Evolutionary conservation across 2,113 vertebrate species (phyloP).

Genomic region (Hippocampus zosterae): DNA sequence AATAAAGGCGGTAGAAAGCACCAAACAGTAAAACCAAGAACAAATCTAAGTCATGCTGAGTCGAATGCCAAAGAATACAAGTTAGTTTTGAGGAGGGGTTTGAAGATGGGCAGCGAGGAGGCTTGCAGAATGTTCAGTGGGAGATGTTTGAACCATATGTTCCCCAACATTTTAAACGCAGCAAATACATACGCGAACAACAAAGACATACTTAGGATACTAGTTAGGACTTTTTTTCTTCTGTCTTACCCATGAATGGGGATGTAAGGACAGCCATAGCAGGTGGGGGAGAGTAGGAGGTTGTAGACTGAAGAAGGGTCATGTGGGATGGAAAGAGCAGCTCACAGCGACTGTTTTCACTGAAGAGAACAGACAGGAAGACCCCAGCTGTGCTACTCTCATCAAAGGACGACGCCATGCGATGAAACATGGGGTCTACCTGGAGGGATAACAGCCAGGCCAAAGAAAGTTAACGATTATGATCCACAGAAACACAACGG

Average conservation of each 20-base stretch:
- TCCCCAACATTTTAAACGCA: neutral
- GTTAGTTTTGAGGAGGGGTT: too few species aligned
- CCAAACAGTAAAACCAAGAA: too few species aligned
- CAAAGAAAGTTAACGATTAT: neutral
- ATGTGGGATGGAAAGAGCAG: constrained; percentile 79
- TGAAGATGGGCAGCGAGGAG: too few species aligned
- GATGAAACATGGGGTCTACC: constrained; percentile 86
- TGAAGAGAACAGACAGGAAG: constrained; percentile 80
- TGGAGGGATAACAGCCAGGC: constrained; percentile 19
- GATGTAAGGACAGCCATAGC: constrained; percentile 51
- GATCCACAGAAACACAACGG: neutral
- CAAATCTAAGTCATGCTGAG: too few species aligned
- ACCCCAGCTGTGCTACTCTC: constrained; percentile 84
- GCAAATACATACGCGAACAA: neutral
- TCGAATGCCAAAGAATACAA: too few species aligned
- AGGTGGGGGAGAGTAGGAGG: constrained; percentile 51
- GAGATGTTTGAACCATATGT: neutral
- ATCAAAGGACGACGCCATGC: constrained; percentile 81
- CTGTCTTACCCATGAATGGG: constrained; percentile 65
- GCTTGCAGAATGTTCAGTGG: too few species aligned
- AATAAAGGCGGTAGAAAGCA: too few species aligned
- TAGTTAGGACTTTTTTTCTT: neutral
- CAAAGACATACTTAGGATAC: neutral
- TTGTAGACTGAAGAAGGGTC: constrained; percentile 73
- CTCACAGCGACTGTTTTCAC: constrained; percentile 74